Evolutionary conservation across 1,140 invertebrate species (phyloP).

Genomic region (Neotoxoptera formosana): DNA sequence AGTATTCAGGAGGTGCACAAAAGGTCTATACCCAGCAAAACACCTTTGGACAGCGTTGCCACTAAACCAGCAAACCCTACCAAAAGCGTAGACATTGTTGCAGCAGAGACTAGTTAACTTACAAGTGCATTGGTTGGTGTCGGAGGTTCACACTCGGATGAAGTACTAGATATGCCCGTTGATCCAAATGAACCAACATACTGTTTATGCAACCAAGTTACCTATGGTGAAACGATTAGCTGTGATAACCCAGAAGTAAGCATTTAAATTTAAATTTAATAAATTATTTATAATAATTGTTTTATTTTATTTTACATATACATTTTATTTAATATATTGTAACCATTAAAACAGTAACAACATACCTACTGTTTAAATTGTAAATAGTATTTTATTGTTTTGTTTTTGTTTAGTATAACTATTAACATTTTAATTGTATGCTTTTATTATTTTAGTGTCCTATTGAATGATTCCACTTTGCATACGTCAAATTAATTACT

Average conservation of each 20-base stretch:
- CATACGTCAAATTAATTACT: conserved; percentile 92
- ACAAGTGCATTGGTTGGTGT: conserved; percentile 45
- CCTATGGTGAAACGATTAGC: conserved; percentile 99
- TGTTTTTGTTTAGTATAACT: neutral
- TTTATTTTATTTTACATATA: too few species aligned
- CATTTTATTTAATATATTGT: too few species aligned
- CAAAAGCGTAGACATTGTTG: too few species aligned
- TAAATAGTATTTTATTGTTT: too few species aligned
- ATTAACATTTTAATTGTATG: neutral
- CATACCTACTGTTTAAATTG: too few species aligned
- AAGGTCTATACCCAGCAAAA: conserved; percentile 64
- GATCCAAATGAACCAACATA: conserved; percentile 99
- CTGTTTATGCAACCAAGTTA: conserved; percentile 98
- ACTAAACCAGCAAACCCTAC: conserved; percentile 26
- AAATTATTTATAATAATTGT: too few species aligned
- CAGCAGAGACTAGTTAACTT: too few species aligned
- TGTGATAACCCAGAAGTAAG: conserved; percentile 94
- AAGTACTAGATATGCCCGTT: conserved; percentile 92
- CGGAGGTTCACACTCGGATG: conserved; percentile 74
- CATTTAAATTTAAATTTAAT: conserved; percentile 55
- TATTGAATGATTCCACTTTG: conserved; percentile 99
- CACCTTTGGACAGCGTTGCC: neutral
- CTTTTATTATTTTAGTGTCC: conserved; percentile 89
- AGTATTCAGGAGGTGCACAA: conserved; percentile 64
- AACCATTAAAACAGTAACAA: too few species aligned